These are phyloP conservation scores for Catocala fraxini DNA, from an alignment of 2,888 invertebrate genomes.

Conservation along the genomic window DNA sequence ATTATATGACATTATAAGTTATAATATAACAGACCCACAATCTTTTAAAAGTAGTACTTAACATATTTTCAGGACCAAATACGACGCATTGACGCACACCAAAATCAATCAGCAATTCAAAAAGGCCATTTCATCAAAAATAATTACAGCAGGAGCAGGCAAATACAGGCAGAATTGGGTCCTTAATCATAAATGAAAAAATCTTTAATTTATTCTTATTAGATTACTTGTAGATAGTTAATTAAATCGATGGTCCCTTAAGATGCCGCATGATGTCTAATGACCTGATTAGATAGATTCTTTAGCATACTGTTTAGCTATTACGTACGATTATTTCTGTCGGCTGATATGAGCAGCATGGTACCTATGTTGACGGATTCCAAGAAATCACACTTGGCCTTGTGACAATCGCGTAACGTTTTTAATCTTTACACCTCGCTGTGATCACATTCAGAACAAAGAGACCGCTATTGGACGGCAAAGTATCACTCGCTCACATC, in stretches of 20 bases:
- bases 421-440: slow-evolving; percentile 24
- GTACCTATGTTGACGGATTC: slow-evolving; percentile 41
- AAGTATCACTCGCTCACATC: slow-evolving; percentile 5
- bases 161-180: no score
- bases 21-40: no score
- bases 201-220: no score
- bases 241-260: no score
- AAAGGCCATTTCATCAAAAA: no score
- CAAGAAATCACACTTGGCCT: slow-evolving; percentile 51
- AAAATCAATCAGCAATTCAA: no score
- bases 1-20: no score
- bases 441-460: slow-evolving; percentile 19
- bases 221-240: no score
- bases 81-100: neutral
- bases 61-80: neutral
- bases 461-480: slow-evolving; percentile 12
- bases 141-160: no score
- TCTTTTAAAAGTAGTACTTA: no score
- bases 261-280: neutral
- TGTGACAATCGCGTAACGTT: slow-evolving; percentile 36
- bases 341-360: slow-evolving; percentile 10
- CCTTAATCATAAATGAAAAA: no score
- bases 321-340: slow-evolving; percentile 9
- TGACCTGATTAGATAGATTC: slow-evolving; percentile 14
- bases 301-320: neutral